A percentile compares a stretch with the other conserved stretches of the same genome.
These are phyloP conservation scores for Hoplodrina ambigua DNA, from an alignment of 2,888 invertebrate species.

Conservation along the genomic window DNA sequence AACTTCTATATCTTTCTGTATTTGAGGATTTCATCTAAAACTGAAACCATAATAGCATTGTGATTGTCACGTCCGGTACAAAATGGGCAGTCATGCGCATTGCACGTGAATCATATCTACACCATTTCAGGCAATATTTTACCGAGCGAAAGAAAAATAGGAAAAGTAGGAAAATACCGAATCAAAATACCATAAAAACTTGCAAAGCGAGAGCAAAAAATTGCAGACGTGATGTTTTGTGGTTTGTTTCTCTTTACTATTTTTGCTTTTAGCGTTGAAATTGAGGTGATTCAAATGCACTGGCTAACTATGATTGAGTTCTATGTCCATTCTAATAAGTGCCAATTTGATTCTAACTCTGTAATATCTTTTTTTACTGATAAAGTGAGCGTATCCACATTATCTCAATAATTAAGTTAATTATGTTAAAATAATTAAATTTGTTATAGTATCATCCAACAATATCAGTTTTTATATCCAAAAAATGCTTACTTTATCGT, in stretches of 20 bases:
- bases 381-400: too few species aligned
- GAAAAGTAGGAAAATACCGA: constrained; percentile 16
- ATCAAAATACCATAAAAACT: constrained; percentile 9
- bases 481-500: too few species aligned
- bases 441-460: too few species aligned
- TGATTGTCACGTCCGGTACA: background rate
- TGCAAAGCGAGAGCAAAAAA: background rate
- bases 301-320: too few species aligned
- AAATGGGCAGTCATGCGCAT: background rate
- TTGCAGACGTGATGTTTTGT: background rate
- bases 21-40: background rate
- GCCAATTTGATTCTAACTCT: too few species aligned
- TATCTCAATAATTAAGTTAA: too few species aligned
- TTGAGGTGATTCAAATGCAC: background rate
- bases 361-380: too few species aligned
- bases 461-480: too few species aligned
- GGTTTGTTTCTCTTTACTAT: background rate
- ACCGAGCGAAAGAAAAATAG: background rate
- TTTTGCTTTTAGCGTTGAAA: background rate
- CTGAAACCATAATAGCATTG: background rate
- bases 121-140: constrained; percentile 40
- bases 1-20: background rate
- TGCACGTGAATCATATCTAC: constrained; percentile 37
- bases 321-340: too few species aligned
- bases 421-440: too few species aligned